phyloP scores from a whole-genome alignment of 2,888 invertebrate species.

The Oscheius myriophilus region DNA sequence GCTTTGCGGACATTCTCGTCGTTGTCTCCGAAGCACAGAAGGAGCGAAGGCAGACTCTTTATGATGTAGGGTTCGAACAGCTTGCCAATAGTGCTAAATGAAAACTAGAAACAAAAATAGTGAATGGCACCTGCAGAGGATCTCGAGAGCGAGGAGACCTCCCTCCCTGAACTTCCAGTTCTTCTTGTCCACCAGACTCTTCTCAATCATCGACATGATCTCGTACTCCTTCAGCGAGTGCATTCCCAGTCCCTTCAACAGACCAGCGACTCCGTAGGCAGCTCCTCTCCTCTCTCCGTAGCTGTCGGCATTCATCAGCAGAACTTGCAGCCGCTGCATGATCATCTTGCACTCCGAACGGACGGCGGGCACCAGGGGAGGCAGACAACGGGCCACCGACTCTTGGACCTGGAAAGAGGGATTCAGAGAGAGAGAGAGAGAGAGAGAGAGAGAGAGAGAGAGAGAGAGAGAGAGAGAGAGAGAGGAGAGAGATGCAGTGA shows the following conservation, averaged over 20 bases:
- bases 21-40: conserved; percentile 93
- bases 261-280: conserved; percentile 88
- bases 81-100: conserved; percentile 91
- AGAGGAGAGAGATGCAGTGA: too few relatives aligned
- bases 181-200: conserved; percentile 89
- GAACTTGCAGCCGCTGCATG: conserved; percentile 85
- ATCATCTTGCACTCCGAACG: conserved; percentile 89
- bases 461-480: neutral
- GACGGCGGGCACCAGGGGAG: conserved; percentile 89
- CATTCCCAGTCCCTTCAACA: conserved; percentile 95
- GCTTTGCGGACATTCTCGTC: conserved; percentile 90
- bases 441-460: neutral
- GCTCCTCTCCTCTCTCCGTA: conserved; percentile 94
- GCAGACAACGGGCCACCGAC: conserved; percentile 93
- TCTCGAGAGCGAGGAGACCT: conserved; percentile 95
- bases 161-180: conserved; percentile 90
- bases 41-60: conserved; percentile 86
- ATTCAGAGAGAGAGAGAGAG: too few relatives aligned
- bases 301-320: conserved; percentile 87
- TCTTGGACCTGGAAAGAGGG: conserved; percentile 83
- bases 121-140: conserved; percentile 73
- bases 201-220: conserved; percentile 87
- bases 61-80: conserved; percentile 98
- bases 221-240: conserved; percentile 88
- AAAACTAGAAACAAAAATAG: conserved; percentile 48